Evolutionary conservation across 2,888 invertebrate genomes (phyloP), one percentile per base, ranked within the genome.

Genomic region (Meganola albula): DNA sequence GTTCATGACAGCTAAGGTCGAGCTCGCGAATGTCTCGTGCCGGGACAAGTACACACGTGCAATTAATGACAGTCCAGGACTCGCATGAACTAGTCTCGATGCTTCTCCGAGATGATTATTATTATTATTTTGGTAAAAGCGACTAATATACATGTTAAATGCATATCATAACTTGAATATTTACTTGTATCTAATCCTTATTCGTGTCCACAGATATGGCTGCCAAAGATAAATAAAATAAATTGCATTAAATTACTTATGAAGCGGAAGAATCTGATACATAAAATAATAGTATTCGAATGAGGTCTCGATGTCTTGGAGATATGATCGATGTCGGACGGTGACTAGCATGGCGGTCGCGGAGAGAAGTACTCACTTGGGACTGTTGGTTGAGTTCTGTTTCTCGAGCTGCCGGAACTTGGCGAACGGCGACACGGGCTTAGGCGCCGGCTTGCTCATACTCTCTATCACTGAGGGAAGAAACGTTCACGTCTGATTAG

Each of bases 391-490:
- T 60, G 94, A 93, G 77, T 92, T 93, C 84, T 95, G 94, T 73
- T 92, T 92, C 79, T 96, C 96, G 78, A 96, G 90, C 87, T 96
- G 95, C 75, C 93, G 92, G 88, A 96, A 96, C 88, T 95, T 96
- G 69, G 94, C 92, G 84, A 96, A 95, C 47, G 96, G 94, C 61
- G 95, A 95, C 68, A 92, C 89, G 53, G 92, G 91, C 74, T 91
- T 93, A 73, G 74, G 86, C 44, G 75, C 86, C 74, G 78, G 64
- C 57, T 74, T 73, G 38, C 70, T 68, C 69, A 72, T 61, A 67
- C 87, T 87, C 66, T 88, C 88, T 58, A 85, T 87, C 71, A 91
- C 90, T 88, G 82, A 16, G 26, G 2, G 2, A 27, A 27, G 7
- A n/a, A n/a, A n/a, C n/a, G n/a, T n/a, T n/a, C n/a, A 12, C 2